A percentile compares a stretch with the other conserved stretches of the same genome.
Evolutionary conservation across 2,113 vertebrate species (phyloP).

Genomic region (Grammomys surdaster): DNA sequence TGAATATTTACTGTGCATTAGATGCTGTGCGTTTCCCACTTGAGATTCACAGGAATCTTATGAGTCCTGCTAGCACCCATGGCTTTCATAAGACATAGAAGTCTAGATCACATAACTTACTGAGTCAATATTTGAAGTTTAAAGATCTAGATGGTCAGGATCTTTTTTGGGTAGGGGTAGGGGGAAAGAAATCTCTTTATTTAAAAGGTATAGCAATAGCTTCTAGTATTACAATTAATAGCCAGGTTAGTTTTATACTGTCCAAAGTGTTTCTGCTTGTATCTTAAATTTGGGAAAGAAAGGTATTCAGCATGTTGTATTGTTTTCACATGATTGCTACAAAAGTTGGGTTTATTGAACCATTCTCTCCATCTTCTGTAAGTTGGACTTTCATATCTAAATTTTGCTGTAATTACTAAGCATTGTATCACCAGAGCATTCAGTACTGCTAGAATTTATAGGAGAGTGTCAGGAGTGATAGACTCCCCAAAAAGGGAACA

Average conservation of each 20-base stretch:
- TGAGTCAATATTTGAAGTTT: neutral
- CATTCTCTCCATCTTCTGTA: neutral
- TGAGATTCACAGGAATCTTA: neutral
- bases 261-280: conserved; percentile 43
- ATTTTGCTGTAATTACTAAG: neutral
- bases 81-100: neutral
- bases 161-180: neutral
- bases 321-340: neutral
- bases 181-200: conserved; percentile 40
- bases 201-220: conserved; percentile 34
- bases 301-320: fast-evolving
- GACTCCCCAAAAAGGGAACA: neutral
- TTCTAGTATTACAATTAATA: conserved; percentile 47
- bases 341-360: neutral
- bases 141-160: neutral
- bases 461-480: neutral
- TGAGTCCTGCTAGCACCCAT: neutral
- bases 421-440: neutral
- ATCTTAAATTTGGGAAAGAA: neutral
- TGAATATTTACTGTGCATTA: neutral
- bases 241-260: conserved; percentile 38
- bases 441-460: neutral
- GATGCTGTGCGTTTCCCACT: neutral
- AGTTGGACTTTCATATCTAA: neutral
- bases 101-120: no score